phyloP scores from a whole-genome alignment of 2,888 invertebrate species.

The Tipula unca region DNA sequence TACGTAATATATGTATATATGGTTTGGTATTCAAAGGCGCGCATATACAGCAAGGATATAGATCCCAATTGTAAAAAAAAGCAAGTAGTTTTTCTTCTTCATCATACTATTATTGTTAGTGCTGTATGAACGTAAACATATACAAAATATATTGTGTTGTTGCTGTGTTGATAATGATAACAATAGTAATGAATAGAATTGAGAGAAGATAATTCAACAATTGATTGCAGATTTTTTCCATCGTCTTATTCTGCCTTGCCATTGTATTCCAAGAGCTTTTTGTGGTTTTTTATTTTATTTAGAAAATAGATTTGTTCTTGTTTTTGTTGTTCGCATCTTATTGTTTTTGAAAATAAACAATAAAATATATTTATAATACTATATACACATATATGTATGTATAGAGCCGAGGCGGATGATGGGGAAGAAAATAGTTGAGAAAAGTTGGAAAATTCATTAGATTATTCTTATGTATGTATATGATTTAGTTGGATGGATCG shows the following conservation, averaged over 20 bases:
- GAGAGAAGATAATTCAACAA: not conserved
- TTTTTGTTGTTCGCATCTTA: not conserved
- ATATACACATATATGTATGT: too few species aligned
- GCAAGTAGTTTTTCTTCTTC: not conserved
- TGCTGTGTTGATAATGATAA: not conserved
- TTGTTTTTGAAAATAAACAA: constrained; percentile 2
- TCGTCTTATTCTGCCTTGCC: not conserved
- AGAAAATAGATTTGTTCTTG: not conserved
- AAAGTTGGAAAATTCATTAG: not conserved
- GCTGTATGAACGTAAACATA: not conserved
- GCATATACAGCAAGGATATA: not conserved
- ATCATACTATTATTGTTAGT: not conserved
- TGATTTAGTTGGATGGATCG: not conserved
- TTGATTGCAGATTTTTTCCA: not conserved
- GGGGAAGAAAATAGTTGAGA: not conserved
- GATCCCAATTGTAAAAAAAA: not conserved
- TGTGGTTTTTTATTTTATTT: not conserved
- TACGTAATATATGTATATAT: not conserved
- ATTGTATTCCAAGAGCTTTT: not conserved
- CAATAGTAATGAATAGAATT: not conserved
- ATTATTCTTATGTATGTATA: not conserved
- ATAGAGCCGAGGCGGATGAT: not conserved
- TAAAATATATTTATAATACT: not conserved
- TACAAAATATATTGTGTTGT: not conserved
- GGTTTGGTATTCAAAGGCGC: not conserved